Evolutionary conservation across 2,797 vertebrate species (phyloP).

Genomic region (Gambusia yucatana): DNA sequence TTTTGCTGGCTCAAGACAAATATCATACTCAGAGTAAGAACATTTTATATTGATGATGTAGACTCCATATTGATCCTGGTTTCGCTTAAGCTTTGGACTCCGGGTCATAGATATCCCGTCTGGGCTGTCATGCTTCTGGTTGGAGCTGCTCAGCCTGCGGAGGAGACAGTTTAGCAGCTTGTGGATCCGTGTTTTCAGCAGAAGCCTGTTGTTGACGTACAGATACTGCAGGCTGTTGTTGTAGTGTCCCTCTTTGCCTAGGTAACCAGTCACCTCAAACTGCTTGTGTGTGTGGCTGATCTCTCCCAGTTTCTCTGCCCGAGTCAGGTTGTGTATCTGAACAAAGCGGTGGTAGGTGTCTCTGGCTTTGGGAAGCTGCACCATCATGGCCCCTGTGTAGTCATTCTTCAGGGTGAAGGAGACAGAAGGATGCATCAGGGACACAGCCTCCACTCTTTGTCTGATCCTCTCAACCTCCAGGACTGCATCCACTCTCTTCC

Average conservation of each 20-base stretch:
- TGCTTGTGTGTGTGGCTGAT: conserved; percentile 78
- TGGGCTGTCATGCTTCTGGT: conserved; percentile 77
- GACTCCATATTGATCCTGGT: conserved; percentile 85
- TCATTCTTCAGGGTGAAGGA: conserved; percentile 94
- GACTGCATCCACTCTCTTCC: conserved; percentile 85
- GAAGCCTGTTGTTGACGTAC: conserved; percentile 90
- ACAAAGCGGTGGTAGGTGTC: conserved; percentile 88
- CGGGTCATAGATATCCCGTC: conserved; percentile 56
- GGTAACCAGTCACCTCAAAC: conserved; percentile 87
- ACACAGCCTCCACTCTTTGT: conserved; percentile 89
- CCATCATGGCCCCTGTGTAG: conserved; percentile 85
- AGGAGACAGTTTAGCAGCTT: conserved; percentile 90
- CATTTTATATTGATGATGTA: conserved; percentile 93
- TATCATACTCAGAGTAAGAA: conserved; percentile 88
- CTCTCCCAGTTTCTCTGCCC: conserved; percentile 89
- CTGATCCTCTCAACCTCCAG: conserved; percentile 92
- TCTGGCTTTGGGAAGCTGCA: conserved; percentile 91
- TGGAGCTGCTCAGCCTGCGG: conserved; percentile 84
- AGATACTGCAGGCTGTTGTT: conserved; percentile 93
- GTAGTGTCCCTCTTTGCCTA: conserved; percentile 92
- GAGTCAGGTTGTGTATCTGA: conserved; percentile 88
- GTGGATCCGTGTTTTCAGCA: conserved; percentile 93
- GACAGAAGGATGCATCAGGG: conserved; percentile 90
- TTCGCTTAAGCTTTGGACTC: conserved; percentile 83
- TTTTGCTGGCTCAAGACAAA: conserved; percentile 94